Percentiles rank a stretch among this genome's conserved stretches.
Conservation (phyloP, 2,888 invertebrate species). For the Thereva unica region DNA sequence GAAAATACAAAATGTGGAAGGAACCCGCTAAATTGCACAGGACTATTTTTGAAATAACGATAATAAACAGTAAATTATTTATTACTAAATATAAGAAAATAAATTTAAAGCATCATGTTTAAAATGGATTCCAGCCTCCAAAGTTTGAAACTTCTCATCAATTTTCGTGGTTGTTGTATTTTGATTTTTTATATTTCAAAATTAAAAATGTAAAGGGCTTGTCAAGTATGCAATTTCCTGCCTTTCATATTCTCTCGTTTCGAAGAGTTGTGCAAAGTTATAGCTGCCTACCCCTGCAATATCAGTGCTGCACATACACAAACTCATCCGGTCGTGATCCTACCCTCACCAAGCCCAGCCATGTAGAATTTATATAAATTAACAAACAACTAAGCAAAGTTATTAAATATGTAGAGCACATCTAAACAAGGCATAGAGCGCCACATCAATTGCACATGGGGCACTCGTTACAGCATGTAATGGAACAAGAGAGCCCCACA, state of each 20-base stretch:
- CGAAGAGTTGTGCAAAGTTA: constrained; percentile 29
- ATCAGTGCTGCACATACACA: background rate
- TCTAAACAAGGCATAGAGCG: constrained; percentile 31
- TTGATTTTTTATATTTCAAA: constrained; percentile 33
- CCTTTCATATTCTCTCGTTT: constrained; percentile 30
- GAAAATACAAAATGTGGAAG: too few species aligned
- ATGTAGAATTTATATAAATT: constrained; percentile 35
- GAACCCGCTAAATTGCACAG: too few species aligned
- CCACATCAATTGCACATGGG: constrained; percentile 32
- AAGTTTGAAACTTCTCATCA: too few species aligned
- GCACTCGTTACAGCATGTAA: constrained; percentile 32
- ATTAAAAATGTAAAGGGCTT: constrained; percentile 34
- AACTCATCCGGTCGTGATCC: background rate
- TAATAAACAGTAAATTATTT: too few species aligned
- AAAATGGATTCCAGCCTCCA: too few species aligned
- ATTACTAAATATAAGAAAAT: too few species aligned
- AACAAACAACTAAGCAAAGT: constrained; percentile 36
- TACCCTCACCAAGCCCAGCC: constrained; percentile 18
- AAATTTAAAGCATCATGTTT: too few species aligned
- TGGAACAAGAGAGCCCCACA: constrained; percentile 18
- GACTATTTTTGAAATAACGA: too few species aligned
- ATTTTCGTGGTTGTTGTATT: background rate
- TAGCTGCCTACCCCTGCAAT: constrained; percentile 7
- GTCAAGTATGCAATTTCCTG: constrained; percentile 35
- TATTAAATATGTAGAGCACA: constrained; percentile 36